Evolutionary conservation across 2,888 invertebrate species (phyloP), one percentile per base, ranked within the genome.

Genomic region (Drosophila paranaensis): DNA sequence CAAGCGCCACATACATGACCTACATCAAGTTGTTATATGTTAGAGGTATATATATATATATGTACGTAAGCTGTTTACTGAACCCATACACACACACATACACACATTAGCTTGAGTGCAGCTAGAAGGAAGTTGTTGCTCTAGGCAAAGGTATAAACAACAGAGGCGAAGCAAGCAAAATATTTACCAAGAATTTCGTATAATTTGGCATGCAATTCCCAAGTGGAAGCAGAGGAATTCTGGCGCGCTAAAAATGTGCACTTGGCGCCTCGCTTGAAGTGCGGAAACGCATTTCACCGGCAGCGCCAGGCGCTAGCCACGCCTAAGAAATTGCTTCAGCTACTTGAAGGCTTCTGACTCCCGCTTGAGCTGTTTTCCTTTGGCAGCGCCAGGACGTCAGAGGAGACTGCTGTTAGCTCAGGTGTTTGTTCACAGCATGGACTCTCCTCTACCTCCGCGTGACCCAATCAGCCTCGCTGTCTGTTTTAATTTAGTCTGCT

Each of bases 401-500:
- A 6, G 45, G 33, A 30, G 58, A 40, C 70, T 62, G 42, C 33
- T 64, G 79, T 73, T 77, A 60, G 71, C 57, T 55, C 40, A 75
- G 76, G 64, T 69, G 69, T 57, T 37, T 61, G 35, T 4, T 33
- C 50, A 8, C 33, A 33, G 50, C 64, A 40, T 16, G 57, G 20
- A 42, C 35, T 58, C 16, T 33, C 25, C 16, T n/a, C 25, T 25
- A 10, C 42, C 56, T 57, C 54, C 33, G 46, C 14, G 58, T 56
- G 50, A 51, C 25, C 51, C 20, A 48, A 57, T 45, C 53, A 45
- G 37, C 27, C 64, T 35, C 48, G 35, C 64, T 71, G 66, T 74
- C 84, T 54, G 46, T 74, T 81, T 84, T 64, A 84, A 78, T 84
- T 84, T 78, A 55, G 61, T 58, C 42, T 25, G 50, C 65, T 71